Percentiles rank a stretch among this genome's conserved stretches.
These are phyloP conservation scores for Achatina immaculata DNA, from an alignment of 1,140 invertebrate species.

Conservation along the genomic window DNA sequence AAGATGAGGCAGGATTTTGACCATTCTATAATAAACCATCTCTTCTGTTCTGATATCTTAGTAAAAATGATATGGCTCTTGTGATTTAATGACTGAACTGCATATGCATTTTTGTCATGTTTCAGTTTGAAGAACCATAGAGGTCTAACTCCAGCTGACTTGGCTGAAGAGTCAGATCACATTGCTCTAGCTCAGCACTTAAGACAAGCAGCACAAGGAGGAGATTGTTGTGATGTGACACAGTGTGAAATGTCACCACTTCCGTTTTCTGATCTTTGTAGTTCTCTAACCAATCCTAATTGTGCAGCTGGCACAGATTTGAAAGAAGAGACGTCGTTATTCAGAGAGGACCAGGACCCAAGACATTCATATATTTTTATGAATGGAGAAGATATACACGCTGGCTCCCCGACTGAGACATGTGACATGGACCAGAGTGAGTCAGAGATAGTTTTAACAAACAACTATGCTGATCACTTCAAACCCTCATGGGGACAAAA, in stretches of 20 bases:
- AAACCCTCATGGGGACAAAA: slow-evolving; percentile 1
- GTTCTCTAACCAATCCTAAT: not conserved
- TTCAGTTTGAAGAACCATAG: slow-evolving; percentile 36
- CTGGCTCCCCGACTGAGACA: not conserved
- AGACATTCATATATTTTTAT: slow-evolving; percentile 16
- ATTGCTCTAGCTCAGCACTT: slow-evolving; percentile 18
- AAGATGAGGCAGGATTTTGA: too few species aligned
- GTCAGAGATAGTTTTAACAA: not conserved
- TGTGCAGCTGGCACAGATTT: not conserved
- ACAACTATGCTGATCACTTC: too few species aligned
- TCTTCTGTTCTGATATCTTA: too few species aligned
- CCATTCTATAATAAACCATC: too few species aligned
- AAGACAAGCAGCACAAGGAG: not conserved
- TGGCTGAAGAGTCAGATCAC: slow-evolving; percentile 32
- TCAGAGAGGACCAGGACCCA: not conserved
- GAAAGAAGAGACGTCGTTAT: not conserved
- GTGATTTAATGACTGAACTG: too few species aligned
- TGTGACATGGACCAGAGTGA: slow-evolving; percentile 24
- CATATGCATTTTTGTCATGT: not conserved
- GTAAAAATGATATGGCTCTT: too few species aligned
- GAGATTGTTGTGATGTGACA: not conserved
- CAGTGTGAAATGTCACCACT: not conserved
- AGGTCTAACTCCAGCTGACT: slow-evolving; percentile 19
- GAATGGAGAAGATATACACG: slow-evolving; percentile 23
- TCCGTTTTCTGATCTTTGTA: not conserved